Base-by-base conservation (phyloP, 35 echinoderm and acorn worm species). In the Ophiothrix spiculata region DNA sequence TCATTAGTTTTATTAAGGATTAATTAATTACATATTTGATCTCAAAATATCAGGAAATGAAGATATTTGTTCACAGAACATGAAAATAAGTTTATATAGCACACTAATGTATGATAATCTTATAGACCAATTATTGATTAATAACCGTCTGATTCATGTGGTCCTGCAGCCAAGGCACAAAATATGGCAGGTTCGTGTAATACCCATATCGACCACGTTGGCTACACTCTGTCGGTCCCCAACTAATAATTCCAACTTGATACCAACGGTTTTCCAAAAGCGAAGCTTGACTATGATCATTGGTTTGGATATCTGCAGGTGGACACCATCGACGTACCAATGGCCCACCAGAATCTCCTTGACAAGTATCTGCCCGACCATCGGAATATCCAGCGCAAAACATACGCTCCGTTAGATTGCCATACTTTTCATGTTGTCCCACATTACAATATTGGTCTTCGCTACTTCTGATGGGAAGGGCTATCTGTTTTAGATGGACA, bases 291-390 rank as follows among this genome's bases (percentile, higher is more conserved):
- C 6, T 25, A 35, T 74, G 41, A 14, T 76, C 39, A 17, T 88
- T 40, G 0, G 77, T 56, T 0, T 54, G 31, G 3, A 0, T 16
- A n/a, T n/a, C n/a, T n/a, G n/a, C 23, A 15, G 17, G 6, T 25
- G 60, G 60, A 10, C 8, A 28, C 42, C 2, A 33, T 64, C 64
- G 8, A 36, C 85, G 42, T 34, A 79, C 46, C n/a, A 90, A 84
- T 37, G 88, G 93, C 3, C 93, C 93, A 28, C 93, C 93, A 77
- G 88, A 91, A 54, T 95, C 93, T 15, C 93, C 93, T 33, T 31
- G 11, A 69, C 93, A 95, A 3, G 93, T 85, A 37, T 95, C 93
- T 0, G 36, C 35, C 19, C 38, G 56, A 6, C 83, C 88, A 19
- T 80, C 19, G 14, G 38, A 2, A 38, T 90, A 87, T 10, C 93